Conservation (phyloP, 2,113 vertebrate species). For the Bufo bufo region DNA sequence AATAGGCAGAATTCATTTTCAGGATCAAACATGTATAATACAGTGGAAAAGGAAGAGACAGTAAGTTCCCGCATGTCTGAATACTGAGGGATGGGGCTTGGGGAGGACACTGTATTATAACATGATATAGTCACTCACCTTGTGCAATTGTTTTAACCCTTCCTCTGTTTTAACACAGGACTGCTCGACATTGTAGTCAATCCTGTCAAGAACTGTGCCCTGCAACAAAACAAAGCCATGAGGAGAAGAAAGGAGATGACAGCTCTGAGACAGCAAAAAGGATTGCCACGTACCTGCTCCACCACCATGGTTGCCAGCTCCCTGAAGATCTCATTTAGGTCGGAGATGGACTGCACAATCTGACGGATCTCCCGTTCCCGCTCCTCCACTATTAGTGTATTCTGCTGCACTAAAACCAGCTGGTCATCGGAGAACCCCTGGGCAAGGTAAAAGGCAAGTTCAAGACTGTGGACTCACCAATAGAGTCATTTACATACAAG, state of each 20-base stretch:
- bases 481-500: not conserved
- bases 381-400: constrained; percentile 89
- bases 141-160: constrained; percentile 92
- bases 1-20: too few species aligned
- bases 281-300: constrained; percentile 81
- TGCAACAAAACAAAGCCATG: constrained; percentile 61
- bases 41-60: too few species aligned
- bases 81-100: not conserved
- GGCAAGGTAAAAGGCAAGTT: not conserved
- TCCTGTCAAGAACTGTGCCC: constrained; percentile 96
- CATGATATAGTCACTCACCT: constrained; percentile 75
- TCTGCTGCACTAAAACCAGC: constrained; percentile 88
- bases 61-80: too few species aligned
- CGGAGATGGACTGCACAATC: constrained; percentile 95
- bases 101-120: not conserved
- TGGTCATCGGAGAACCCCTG: constrained; percentile 95
- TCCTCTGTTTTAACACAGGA: constrained; percentile 97
- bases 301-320: constrained; percentile 96
- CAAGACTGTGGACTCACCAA: not conserved
- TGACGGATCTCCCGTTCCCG: constrained; percentile 91
- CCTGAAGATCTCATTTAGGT: constrained; percentile 95
- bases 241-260: not conserved
- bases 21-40: too few species aligned
- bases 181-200: constrained; percentile 98
- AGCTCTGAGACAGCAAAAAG: not conserved